Evolutionary conservation across 2,888 invertebrate genomes (phyloP).

Genomic region (Notodonta ziczac): DNA sequence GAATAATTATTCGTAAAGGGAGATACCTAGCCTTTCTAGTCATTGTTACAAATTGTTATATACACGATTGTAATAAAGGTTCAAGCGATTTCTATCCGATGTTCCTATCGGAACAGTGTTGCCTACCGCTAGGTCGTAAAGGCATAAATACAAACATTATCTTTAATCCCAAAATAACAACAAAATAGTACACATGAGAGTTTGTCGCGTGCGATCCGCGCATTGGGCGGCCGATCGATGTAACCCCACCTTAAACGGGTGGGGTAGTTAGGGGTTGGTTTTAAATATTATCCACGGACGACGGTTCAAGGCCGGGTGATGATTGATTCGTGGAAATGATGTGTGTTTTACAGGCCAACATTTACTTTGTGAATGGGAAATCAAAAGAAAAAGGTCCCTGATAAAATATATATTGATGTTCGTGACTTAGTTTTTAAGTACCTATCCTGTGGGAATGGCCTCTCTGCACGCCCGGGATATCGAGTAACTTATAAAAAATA

Average conservation of each 20-base stretch:
- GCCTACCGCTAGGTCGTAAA: too few relatives aligned
- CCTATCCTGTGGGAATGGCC: neutral
- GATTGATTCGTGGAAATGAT: conserved; percentile 33
- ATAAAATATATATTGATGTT: neutral
- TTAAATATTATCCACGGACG: conserved; percentile 12
- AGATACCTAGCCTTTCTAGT: too few relatives aligned
- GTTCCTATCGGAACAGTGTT: too few relatives aligned
- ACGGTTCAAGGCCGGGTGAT: conserved; percentile 32
- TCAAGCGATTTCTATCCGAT: too few relatives aligned
- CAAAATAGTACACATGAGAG: neutral
- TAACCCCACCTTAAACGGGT: conserved; percentile 10
- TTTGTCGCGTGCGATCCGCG: conserved; percentile 30
- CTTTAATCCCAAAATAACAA: conserved; percentile 1
- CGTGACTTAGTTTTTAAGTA: neutral
- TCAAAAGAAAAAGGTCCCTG: neutral
- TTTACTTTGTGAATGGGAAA: neutral
- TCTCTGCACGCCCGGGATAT: too few relatives aligned
- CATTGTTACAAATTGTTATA: too few relatives aligned
- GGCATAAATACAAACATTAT: neutral
- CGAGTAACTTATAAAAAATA: too few relatives aligned
- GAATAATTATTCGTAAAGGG: too few relatives aligned
- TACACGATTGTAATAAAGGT: too few relatives aligned
- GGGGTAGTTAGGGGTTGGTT: conserved; percentile 4
- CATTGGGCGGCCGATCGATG: conserved; percentile 30
- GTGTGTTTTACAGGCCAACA: conserved; percentile 13